Conservation (phyloP, 1,140 invertebrate genomes). For the Asobara japonica region DNA sequence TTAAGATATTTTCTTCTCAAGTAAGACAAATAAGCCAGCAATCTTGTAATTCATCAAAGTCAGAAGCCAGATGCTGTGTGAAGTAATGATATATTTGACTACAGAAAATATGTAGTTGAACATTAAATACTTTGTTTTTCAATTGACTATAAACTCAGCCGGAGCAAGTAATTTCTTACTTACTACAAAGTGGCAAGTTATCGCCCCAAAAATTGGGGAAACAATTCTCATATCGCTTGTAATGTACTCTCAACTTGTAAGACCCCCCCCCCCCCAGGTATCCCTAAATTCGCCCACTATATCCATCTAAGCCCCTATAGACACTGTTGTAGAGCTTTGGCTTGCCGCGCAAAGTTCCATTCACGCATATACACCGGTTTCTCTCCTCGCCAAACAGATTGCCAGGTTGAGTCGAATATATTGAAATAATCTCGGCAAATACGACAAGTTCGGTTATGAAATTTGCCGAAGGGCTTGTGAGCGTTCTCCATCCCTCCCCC, state of each 20-base stretch:
- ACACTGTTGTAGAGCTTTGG: conserved; percentile 8
- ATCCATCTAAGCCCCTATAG: background rate
- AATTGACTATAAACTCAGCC: background rate
- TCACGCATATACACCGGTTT: conserved; percentile 65
- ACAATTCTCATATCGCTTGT: background rate
- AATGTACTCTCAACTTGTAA: conserved; percentile 3
- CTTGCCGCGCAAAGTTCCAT: conserved; percentile 63
- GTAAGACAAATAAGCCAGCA: too few species aligned
- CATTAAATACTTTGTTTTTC: too few species aligned
- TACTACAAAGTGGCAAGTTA: too few species aligned
- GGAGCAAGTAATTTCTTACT: background rate
- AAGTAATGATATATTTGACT: too few species aligned
- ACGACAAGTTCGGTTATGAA: conserved; percentile 69
- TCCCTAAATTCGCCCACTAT: background rate
- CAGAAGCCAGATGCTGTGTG: too few species aligned
- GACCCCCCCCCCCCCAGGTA: conserved; percentile 4
- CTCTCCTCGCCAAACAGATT: conserved; percentile 62
- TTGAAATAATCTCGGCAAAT: conserved; percentile 69
- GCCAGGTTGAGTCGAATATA: conserved; percentile 68
- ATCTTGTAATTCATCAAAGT: too few species aligned
- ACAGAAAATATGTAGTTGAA: too few species aligned
- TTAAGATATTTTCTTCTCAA: too few species aligned
- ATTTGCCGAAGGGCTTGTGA: conserved; percentile 68
- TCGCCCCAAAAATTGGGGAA: background rate
- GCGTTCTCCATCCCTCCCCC: conserved; percentile 46